Conservation (phyloP, 2,797 vertebrate genomes). For the Tolypeutes matacus region DNA sequence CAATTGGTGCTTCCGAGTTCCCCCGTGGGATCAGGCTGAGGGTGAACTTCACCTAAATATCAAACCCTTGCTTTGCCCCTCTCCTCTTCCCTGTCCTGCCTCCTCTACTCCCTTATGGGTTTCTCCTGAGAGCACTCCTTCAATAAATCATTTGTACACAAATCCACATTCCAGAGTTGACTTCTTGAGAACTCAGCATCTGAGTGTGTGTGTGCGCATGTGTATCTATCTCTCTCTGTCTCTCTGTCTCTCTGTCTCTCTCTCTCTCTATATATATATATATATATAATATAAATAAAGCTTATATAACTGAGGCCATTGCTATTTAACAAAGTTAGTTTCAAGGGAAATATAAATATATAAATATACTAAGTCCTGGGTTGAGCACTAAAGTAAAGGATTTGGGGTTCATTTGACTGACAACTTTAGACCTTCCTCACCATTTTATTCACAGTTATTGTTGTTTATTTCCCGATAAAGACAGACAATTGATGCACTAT, state of each 20-base stretch:
- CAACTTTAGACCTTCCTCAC: neutral
- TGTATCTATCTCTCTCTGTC: too few relatives aligned
- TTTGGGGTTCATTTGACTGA: neutral
- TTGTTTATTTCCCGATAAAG: neutral
- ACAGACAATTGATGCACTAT: neutral
- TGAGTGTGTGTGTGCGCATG: neutral
- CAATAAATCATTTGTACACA: neutral
- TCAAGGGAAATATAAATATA: neutral
- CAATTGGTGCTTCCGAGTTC: neutral
- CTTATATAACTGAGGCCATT: neutral
- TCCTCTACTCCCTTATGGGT: neutral
- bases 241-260: too few relatives aligned
- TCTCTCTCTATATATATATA: too few relatives aligned
- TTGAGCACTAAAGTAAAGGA: neutral
- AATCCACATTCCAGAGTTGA: neutral
- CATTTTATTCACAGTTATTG: neutral
- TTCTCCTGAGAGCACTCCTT: neutral
- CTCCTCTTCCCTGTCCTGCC: neutral
- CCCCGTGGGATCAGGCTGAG: neutral
- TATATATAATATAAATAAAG: neutral
- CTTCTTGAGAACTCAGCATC: neutral
- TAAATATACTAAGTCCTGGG: neutral
- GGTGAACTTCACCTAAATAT: neutral
- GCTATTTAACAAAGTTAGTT: neutral
- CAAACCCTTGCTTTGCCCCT: neutral